Percentiles rank a stretch among this genome's conserved stretches.
Conservation (phyloP, 1,140 invertebrate species). For the Dreissena polymorpha region DNA sequence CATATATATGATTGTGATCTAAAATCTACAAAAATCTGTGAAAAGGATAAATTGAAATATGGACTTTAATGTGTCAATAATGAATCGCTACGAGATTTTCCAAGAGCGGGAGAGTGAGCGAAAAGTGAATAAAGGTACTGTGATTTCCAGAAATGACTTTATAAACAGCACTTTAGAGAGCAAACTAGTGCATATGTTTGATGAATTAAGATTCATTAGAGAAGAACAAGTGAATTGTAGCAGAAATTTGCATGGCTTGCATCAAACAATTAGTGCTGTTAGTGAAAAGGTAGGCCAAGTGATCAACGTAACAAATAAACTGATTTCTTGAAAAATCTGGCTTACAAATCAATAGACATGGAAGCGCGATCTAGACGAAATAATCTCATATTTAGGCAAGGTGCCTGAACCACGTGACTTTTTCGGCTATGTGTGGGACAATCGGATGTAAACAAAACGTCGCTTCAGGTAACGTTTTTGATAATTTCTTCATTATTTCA, state of each 20-base stretch:
- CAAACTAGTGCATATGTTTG: conserved; percentile 21
- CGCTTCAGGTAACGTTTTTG: too few relatives aligned
- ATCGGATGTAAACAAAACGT: too few relatives aligned
- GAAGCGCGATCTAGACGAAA: conserved; percentile 25
- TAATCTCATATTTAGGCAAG: background rate
- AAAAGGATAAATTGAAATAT: background rate
- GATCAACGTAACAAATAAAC: conserved; percentile 11
- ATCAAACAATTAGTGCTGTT: conserved; percentile 5
- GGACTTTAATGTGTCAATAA: background rate
- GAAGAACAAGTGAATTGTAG: conserved; percentile 2
- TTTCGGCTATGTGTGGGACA: too few relatives aligned
- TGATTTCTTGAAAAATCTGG: conserved; percentile 14
- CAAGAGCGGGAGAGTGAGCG: conserved; percentile 5
- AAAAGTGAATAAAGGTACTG: background rate
- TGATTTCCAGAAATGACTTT: conserved; percentile 8
- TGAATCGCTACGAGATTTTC: background rate
- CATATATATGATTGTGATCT: too few relatives aligned
- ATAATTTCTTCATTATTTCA: too few relatives aligned
- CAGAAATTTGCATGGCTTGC: background rate
- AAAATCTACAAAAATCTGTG: too few relatives aligned
- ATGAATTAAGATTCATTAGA: conserved; percentile 1
- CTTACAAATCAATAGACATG: conserved; percentile 28
- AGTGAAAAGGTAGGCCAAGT: conserved; percentile 16
- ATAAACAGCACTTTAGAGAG: background rate
- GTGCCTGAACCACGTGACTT: too few relatives aligned